Conservation (phyloP, 2,113 vertebrate genomes). For the Erythrocercus mccallii region DNA sequence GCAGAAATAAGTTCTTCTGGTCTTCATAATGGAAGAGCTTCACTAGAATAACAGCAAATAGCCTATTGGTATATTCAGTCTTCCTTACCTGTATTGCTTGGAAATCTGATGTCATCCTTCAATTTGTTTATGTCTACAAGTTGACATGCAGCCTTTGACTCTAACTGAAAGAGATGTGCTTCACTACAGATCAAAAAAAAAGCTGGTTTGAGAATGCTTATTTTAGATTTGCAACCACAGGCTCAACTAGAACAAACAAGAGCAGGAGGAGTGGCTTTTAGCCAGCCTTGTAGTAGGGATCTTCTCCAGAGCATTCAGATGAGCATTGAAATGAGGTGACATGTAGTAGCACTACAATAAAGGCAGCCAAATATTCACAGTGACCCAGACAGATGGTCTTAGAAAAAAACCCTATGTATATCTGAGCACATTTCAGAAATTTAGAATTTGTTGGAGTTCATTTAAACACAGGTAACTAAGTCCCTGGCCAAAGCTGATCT, state of each 20-base stretch:
- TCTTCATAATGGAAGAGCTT: background rate
- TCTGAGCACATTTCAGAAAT: background rate
- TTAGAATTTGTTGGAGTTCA: background rate
- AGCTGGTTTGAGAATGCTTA: background rate
- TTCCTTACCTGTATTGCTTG: background rate
- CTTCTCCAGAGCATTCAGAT: background rate
- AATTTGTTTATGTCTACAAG: background rate
- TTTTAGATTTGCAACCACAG: background rate
- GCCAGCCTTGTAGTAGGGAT: background rate
- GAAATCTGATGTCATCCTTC: background rate
- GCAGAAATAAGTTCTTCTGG: background rate
- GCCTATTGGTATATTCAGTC: background rate
- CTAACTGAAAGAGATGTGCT: background rate
- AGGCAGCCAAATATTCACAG: fast-evolving
- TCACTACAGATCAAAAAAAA: background rate
- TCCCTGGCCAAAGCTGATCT: background rate
- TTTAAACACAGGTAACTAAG: background rate
- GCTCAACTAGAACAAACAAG: background rate
- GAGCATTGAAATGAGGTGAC: background rate
- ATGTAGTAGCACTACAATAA: background rate
- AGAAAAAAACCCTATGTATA: background rate
- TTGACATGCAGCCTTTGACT: background rate
- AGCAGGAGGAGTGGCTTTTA: background rate
- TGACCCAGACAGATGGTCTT: background rate
- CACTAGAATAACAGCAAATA: background rate